Evolutionary conservation across 2,797 vertebrate species (phyloP).

Genomic region (Neostethus bicornis): DNA sequence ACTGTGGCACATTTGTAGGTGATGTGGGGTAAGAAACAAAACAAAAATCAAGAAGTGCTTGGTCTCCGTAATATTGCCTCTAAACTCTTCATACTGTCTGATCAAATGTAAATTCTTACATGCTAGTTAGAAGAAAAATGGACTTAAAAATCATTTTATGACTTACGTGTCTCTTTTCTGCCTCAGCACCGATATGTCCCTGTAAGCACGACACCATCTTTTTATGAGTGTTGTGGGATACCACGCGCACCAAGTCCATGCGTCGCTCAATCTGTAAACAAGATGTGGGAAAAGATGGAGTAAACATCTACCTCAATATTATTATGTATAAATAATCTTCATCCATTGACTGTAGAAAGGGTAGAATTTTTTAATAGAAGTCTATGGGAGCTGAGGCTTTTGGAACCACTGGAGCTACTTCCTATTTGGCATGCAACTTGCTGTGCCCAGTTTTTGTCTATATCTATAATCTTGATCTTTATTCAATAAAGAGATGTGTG

Average conservation of each 20-base stretch:
- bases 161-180: conserved; percentile 94
- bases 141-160: neutral
- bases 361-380: too few species aligned
- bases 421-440: too few species aligned
- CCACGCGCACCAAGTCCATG: conserved; percentile 91
- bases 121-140: conserved; percentile 1
- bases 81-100: neutral
- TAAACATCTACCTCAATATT: neutral
- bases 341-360: too few species aligned
- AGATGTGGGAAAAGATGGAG: neutral
- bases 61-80: conserved; percentile 15
- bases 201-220: conserved; percentile 90
- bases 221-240: conserved; percentile 96
- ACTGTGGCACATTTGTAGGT: conserved; percentile 68
- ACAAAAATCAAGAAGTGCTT: conserved; percentile 57
- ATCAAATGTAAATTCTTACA: neutral
- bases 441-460: too few species aligned
- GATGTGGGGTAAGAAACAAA: conserved; percentile 41
- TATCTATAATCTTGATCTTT: neutral
- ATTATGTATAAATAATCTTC: too few species aligned
- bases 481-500: conserved; percentile 8
- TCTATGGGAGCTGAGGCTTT: too few species aligned
- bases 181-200: conserved; percentile 91
- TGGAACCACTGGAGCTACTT: too few species aligned
- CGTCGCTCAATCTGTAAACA: conserved; percentile 90